phyloP scores from a whole-genome alignment of 2,113 vertebrate genomes.

The Psittacus erithacus region DNA sequence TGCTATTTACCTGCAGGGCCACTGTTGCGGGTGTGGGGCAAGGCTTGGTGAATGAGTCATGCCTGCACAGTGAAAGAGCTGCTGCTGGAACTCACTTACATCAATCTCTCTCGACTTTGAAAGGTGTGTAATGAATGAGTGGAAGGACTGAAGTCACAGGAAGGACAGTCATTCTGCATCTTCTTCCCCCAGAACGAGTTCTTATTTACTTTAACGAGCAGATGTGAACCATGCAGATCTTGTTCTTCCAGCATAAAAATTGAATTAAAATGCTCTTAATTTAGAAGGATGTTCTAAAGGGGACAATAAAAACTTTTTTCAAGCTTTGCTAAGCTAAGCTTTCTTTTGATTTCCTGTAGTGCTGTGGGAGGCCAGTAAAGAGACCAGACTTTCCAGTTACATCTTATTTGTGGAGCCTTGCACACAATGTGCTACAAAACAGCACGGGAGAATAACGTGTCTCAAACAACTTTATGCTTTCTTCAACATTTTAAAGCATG shows the following conservation, averaged over 20 bases:
- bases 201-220: not conserved
- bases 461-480: conserved; percentile 1
- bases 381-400: not conserved
- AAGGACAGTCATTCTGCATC: not conserved
- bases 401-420: not conserved
- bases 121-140: not conserved
- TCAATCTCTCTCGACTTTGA: not conserved
- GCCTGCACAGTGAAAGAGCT: not conserved
- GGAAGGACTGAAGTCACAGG: not conserved
- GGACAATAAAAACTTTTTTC: not conserved
- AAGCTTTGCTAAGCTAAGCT: not conserved
- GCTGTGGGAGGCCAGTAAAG: not conserved
- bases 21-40: not conserved
- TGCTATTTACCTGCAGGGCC: not conserved
- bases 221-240: conserved; percentile 22
- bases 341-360: not conserved
- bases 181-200: not conserved
- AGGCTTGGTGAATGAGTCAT: not conserved
- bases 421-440: not conserved
- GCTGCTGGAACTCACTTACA: not conserved
- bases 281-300: conserved; percentile 21
- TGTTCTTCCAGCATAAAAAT: conserved; percentile 28
- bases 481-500: conserved; percentile 1
- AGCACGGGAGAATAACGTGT: not conserved
- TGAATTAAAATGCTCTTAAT: conserved; percentile 49